Percentiles rank a stretch among this genome's conserved stretches.
These are phyloP conservation scores for Drosophila borborema DNA, from an alignment of 2,888 invertebrate species.

Conservation along the genomic window DNA sequence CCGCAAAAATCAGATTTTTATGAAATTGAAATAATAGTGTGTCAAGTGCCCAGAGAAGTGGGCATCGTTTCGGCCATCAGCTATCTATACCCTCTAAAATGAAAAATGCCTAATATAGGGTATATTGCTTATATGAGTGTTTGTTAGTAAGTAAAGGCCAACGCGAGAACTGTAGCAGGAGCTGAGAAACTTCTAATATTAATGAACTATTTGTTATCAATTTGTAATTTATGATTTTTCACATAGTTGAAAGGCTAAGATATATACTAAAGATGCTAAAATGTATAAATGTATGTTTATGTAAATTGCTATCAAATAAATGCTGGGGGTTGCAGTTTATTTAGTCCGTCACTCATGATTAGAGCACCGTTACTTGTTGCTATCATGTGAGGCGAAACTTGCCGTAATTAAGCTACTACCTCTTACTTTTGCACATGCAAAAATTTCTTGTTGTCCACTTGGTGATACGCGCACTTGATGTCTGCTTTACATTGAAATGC, in stretches of 20 bases:
- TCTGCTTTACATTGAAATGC: constrained; percentile 59
- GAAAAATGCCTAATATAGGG: neutral
- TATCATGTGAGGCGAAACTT: constrained; percentile 18
- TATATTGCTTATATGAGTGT: neutral
- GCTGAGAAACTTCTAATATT: no score
- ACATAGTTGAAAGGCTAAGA: no score
- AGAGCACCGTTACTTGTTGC: neutral
- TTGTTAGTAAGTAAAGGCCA: neutral
- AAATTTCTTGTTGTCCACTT: constrained; percentile 45
- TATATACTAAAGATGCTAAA: no score
- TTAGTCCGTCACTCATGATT: neutral
- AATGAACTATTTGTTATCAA: no score
- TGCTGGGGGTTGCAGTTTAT: neutral
- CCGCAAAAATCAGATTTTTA: constrained; percentile 14
- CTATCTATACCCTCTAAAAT: neutral
- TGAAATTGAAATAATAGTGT: constrained; percentile 35
- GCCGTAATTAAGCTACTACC: constrained; percentile 57
- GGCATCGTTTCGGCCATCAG: neutral
- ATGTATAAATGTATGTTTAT: no score
- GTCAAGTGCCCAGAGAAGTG: constrained; percentile 24
- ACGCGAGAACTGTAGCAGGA: neutral
- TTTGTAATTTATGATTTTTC: no score
- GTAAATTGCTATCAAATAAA: no score
- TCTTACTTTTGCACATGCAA: constrained; percentile 53
- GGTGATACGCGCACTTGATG: constrained; percentile 43